A percentile compares a stretch with the other conserved stretches of the same genome.
These are phyloP conservation scores for Calidris pugnax DNA, from an alignment of 2,113 vertebrate genomes.

Conservation along the genomic window DNA sequence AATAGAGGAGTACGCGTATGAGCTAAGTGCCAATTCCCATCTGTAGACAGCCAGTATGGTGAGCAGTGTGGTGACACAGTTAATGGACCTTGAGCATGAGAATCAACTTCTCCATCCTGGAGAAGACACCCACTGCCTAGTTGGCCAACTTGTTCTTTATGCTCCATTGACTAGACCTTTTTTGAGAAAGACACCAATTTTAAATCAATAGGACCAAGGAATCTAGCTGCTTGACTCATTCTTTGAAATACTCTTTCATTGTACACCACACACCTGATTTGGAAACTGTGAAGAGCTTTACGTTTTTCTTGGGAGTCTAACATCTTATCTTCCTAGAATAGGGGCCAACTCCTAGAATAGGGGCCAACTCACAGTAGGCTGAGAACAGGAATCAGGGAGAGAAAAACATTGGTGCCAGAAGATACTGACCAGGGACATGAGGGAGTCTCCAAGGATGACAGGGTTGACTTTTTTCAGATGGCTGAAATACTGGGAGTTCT, in stretches of 20 bases:
- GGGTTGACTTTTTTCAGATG: not conserved
- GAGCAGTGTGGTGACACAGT: not conserved
- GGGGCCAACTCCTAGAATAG: not conserved
- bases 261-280: not conserved
- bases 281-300: not conserved
- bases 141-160: not conserved
- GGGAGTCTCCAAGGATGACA: not conserved
- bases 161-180: not conserved
- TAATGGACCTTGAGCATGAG: not conserved
- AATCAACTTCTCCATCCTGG: not conserved
- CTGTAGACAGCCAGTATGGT: not conserved
- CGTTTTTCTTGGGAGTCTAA: not conserved
- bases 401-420: not conserved
- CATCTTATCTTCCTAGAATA: not conserved
- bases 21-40: not conserved
- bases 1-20: not conserved
- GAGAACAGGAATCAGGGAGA: not conserved
- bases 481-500: not conserved
- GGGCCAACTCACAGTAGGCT: not conserved
- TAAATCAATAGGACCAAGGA: not conserved
- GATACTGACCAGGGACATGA: not conserved
- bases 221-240: not conserved
- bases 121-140: not conserved
- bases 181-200: not conserved
- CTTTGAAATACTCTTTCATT: not conserved